These are phyloP conservation scores for Pagetopsis macropterus DNA, from an alignment of 2,797 vertebrate species.

Conservation along the genomic window DNA sequence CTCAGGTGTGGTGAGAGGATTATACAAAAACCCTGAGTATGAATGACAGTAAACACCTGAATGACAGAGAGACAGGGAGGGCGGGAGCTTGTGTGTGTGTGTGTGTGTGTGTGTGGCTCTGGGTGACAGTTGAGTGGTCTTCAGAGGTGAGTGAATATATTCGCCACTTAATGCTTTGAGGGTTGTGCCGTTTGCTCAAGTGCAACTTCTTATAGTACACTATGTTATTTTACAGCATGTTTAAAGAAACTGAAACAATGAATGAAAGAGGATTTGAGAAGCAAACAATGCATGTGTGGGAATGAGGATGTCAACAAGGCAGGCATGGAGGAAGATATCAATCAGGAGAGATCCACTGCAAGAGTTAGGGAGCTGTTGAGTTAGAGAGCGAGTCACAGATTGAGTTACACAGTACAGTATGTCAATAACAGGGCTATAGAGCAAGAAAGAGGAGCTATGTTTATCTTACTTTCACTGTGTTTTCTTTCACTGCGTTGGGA, in stretches of 20 bases:
- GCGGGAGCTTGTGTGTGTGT: slow-evolving; percentile 34
- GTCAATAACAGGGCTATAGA: slow-evolving; percentile 61
- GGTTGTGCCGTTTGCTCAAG: slow-evolving; percentile 52
- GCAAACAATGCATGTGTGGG: slow-evolving; percentile 35
- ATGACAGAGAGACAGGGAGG: slow-evolving; percentile 79
- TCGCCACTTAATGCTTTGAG: slow-evolving; percentile 52
- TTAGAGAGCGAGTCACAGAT: slow-evolving; percentile 62
- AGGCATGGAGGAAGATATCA: slow-evolving; percentile 62
- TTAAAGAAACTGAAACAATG: slow-evolving; percentile 34
- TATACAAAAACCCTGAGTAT: slow-evolving; percentile 82
- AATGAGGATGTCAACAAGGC: slow-evolving; percentile 58
- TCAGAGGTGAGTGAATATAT: slow-evolving; percentile 70
- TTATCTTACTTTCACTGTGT: slow-evolving; percentile 82
- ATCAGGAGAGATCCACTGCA: slow-evolving; percentile 67
- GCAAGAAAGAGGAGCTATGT: slow-evolving; percentile 50
- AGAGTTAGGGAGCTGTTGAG: slow-evolving; percentile 50
- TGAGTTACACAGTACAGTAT: slow-evolving; percentile 49
- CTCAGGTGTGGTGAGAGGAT: slow-evolving; percentile 85
- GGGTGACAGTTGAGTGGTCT: slow-evolving; percentile 70
- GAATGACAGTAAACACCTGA: slow-evolving; percentile 88
- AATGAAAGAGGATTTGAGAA: slow-evolving; percentile 37
- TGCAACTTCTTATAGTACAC: slow-evolving; percentile 41
- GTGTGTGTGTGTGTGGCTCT: slow-evolving; percentile 27
- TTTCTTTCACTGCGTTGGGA: slow-evolving; percentile 86
- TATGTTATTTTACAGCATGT: slow-evolving; percentile 35